phyloP scores from a whole-genome alignment of 2,888 invertebrate species.

The Adineta ricciae region DNA sequence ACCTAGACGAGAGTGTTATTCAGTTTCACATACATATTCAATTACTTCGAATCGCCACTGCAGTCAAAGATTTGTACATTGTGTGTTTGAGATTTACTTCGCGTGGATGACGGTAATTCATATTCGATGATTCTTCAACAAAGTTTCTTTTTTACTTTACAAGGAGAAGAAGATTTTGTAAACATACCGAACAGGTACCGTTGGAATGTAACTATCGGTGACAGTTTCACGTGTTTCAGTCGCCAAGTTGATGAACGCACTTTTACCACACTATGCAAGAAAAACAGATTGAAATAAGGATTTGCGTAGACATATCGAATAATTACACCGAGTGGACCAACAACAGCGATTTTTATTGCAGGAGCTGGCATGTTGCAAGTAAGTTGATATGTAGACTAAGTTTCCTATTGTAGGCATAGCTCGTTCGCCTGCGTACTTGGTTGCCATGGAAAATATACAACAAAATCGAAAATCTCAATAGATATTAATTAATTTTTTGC shows the following conservation, averaged over 20 bases:
- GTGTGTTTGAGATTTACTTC: constrained; percentile 56
- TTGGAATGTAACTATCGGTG: background rate
- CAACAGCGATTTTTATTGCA: background rate
- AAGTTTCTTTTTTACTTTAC: background rate
- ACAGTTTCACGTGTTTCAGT: background rate
- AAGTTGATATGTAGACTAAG: background rate
- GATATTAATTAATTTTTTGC: no score
- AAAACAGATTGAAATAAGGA: background rate
- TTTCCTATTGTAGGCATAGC: background rate
- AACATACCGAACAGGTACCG: background rate
- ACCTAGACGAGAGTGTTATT: constrained; percentile 52
- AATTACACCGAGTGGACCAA: background rate
- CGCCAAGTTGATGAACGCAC: background rate
- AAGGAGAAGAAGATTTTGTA: background rate
- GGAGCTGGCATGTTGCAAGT: background rate
- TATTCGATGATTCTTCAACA: constrained; percentile 62
- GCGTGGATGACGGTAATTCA: constrained; percentile 56
- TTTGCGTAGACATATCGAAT: background rate
- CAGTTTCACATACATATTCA: background rate
- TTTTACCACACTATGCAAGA: background rate
- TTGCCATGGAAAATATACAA: background rate
- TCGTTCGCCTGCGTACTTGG: background rate
- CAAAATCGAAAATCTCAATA: no score
- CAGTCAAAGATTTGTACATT: constrained; percentile 72
- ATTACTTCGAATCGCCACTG: constrained; percentile 65